Evolutionary conservation across 2,113 vertebrate species (phyloP).

Genomic region (Eulemur rufifrons): DNA sequence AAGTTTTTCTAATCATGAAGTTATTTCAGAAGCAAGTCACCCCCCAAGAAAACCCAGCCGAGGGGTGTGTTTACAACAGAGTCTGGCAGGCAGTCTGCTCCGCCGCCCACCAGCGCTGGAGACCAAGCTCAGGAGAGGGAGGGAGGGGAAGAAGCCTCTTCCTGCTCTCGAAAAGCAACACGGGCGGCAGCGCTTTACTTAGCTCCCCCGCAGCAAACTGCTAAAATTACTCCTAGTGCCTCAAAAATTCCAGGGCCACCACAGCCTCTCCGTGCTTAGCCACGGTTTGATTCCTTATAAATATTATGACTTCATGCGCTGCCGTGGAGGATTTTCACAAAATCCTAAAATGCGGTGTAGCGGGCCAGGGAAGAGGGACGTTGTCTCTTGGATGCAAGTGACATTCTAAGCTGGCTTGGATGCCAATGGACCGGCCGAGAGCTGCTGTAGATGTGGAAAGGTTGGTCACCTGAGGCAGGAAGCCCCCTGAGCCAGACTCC

Average conservation of each 20-base stretch:
- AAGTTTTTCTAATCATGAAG: background rate
- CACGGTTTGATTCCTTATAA: background rate
- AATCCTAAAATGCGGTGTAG: background rate
- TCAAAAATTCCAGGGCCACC: background rate
- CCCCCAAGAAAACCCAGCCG: background rate
- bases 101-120: fast-evolving
- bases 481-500: background rate
- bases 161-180: background rate
- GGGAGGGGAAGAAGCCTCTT: background rate
- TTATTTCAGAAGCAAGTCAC: background rate
- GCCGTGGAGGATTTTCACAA: background rate
- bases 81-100: background rate
- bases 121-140: background rate
- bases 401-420: fast-evolving
- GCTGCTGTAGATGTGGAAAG: fast-evolving
- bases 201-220: background rate
- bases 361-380: background rate
- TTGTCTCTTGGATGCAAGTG: fast-evolving
- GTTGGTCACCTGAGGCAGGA: fast-evolving
- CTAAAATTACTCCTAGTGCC: background rate
- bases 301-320: background rate
- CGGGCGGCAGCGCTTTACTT: fast-evolving
- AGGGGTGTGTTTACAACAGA: background rate
- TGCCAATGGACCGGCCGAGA: fast-evolving
- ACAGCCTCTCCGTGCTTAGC: background rate